phyloP scores from a whole-genome alignment of 2,797 vertebrate genomes.

The Spondyliosoma cantharus region DNA sequence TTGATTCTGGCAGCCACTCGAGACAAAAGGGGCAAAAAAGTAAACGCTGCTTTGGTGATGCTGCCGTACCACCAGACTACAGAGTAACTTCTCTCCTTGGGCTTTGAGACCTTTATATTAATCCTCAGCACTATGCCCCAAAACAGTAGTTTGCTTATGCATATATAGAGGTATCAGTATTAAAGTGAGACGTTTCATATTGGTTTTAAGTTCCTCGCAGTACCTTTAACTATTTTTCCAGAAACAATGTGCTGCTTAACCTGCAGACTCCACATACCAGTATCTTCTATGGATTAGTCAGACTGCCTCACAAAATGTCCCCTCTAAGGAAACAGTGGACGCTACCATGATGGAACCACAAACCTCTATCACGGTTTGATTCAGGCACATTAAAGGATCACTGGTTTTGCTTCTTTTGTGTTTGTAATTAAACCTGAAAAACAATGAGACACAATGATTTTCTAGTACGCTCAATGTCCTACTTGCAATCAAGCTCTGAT shows the following conservation, averaged over 20 bases:
- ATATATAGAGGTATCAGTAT: too few species aligned
- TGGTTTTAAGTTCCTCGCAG: too few species aligned
- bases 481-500: neutral
- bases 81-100: too few species aligned
- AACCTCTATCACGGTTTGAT: neutral
- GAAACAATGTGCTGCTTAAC: neutral
- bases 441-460: too few species aligned
- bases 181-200: too few species aligned
- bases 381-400: neutral
- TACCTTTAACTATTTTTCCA: neutral
- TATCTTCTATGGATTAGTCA: neutral
- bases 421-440: neutral
- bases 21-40: too few species aligned
- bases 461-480: neutral
- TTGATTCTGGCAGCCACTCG: too few species aligned
- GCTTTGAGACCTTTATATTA: too few species aligned
- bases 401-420: neutral
- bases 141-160: too few species aligned
- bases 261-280: neutral
- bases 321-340: constrained; percentile 1
- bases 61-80: too few species aligned
- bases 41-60: too few species aligned
- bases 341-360: neutral
- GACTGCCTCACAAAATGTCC: neutral
- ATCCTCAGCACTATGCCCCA: too few species aligned